A percentile compares a stretch with the other conserved stretches of the same genome.
These are phyloP conservation scores for Hydractinia symbiolongicarpus DNA, from an alignment of 30 jellyfish, hydroid and myxozoan species.

Conservation along the genomic window DNA sequence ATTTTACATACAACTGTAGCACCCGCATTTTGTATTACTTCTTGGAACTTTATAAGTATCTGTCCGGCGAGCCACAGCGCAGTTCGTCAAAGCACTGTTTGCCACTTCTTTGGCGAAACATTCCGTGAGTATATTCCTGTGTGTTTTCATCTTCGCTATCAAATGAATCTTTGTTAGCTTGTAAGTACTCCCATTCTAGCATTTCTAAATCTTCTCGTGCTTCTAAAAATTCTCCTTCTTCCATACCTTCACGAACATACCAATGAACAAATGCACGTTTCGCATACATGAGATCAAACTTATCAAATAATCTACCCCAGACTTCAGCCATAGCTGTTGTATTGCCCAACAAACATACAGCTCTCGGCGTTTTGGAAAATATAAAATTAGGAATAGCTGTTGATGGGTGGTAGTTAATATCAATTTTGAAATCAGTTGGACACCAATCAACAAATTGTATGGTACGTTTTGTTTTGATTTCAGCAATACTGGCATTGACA, in stretches of 20 bases:
- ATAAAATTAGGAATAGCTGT: not conserved
- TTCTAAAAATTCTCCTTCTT: no score
- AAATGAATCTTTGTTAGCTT: no score
- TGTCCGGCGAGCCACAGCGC: no score
- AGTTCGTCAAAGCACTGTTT: no score
- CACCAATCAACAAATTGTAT: conserved; percentile 87
- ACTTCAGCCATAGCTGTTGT: not conserved
- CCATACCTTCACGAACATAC: not conserved
- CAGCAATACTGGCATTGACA: conserved; percentile 81
- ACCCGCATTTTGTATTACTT: no score
- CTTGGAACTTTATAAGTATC: no score
- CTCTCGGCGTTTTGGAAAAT: not conserved
- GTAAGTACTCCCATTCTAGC: no score
- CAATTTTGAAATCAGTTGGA: conserved; percentile 82
- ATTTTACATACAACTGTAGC: no score
- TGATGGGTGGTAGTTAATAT: conserved; percentile 40
- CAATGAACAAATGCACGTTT: not conserved
- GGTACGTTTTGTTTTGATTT: conserved; percentile 59
- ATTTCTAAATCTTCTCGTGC: no score
- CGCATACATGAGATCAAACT: not conserved
- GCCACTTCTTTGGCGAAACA: no score
- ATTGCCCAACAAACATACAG: not conserved
- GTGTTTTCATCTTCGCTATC: no score
- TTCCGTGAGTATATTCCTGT: no score
- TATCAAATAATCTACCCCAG: not conserved